Conservation (phyloP, 2,888 invertebrate species). For the Elaeidobius kamerunicus region DNA sequence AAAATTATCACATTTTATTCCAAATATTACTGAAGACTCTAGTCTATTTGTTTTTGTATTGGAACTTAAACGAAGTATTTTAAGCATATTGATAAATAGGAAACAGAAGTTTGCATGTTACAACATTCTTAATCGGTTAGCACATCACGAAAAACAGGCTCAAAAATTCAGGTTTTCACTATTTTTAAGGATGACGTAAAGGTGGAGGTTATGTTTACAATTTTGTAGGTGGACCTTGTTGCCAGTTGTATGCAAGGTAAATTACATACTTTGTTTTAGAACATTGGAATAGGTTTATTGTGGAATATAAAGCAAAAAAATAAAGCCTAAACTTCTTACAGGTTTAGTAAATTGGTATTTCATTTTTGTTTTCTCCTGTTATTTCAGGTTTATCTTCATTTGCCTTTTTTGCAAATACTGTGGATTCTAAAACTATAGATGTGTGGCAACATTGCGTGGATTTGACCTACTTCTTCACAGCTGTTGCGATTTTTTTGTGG, state of each 20-base stretch:
- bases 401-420: neutral
- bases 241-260: slow-evolving; percentile 10
- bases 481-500: slow-evolving; percentile 19
- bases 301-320: too few species aligned
- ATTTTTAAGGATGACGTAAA: slow-evolving; percentile 29
- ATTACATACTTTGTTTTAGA: neutral
- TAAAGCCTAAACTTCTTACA: neutral
- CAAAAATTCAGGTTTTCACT: slow-evolving; percentile 23
- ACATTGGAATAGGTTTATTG: too few species aligned
- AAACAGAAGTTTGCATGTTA: slow-evolving; percentile 17
- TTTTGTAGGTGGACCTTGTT: slow-evolving; percentile 18
- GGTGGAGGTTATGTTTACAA: slow-evolving; percentile 26
- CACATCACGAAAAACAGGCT: slow-evolving; percentile 12
- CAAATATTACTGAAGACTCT: too few species aligned
- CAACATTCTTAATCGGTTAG: slow-evolving; percentile 24
- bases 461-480: slow-evolving; percentile 28
- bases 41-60: neutral
- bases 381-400: neutral
- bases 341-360: neutral
- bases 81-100: slow-evolving; percentile 23
- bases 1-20: slow-evolving; percentile 9
- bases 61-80: slow-evolving; percentile 20
- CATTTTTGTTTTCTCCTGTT: neutral
- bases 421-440: neutral
- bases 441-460: slow-evolving; percentile 13